These are phyloP conservation scores for Brassicogethes aeneus DNA, from an alignment of 2,888 invertebrate genomes.

Conservation along the genomic window DNA sequence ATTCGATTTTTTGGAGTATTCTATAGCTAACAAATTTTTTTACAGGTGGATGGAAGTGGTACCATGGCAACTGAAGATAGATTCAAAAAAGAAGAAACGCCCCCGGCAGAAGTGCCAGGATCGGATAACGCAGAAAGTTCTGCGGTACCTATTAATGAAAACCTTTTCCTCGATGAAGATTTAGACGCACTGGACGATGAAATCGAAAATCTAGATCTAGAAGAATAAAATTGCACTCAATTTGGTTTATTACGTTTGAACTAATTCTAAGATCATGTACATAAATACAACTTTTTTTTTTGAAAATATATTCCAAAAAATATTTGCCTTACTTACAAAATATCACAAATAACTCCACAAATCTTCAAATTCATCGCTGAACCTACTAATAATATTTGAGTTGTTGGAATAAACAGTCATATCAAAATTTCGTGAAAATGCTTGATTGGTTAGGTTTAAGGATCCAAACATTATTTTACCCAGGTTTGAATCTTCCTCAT, in stretches of 20 bases:
- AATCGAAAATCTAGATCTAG: constrained; percentile 67
- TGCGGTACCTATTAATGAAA: constrained; percentile 81
- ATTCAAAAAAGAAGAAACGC: constrained; percentile 42
- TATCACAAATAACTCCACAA: constrained; percentile 19
- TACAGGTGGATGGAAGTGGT: constrained; percentile 62
- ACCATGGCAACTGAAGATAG: constrained; percentile 64
- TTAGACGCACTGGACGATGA: constrained; percentile 73
- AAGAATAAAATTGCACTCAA: constrained; percentile 29
- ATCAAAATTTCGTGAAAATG: constrained; percentile 28
- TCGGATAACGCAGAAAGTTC: constrained; percentile 40
- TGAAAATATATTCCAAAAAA: not conserved
- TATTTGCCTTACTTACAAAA: not conserved
- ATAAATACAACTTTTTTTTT: not conserved
- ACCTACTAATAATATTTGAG: constrained; percentile 20
- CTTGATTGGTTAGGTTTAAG: constrained; percentile 30
- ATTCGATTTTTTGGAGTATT: constrained; percentile 7
- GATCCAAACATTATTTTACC: constrained; percentile 31
- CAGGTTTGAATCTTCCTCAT: constrained; percentile 19
- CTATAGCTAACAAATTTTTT: constrained; percentile 12
- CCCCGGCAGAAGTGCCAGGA: constrained; percentile 22
- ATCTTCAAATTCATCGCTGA: constrained; percentile 28
- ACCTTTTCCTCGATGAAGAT: constrained; percentile 84
- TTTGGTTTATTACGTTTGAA: too few relatives aligned
- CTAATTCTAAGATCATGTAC: not conserved
- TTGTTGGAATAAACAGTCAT: constrained; percentile 28